phyloP scores from a whole-genome alignment of 2,797 vertebrate species.

The Lutra lutra region DNA sequence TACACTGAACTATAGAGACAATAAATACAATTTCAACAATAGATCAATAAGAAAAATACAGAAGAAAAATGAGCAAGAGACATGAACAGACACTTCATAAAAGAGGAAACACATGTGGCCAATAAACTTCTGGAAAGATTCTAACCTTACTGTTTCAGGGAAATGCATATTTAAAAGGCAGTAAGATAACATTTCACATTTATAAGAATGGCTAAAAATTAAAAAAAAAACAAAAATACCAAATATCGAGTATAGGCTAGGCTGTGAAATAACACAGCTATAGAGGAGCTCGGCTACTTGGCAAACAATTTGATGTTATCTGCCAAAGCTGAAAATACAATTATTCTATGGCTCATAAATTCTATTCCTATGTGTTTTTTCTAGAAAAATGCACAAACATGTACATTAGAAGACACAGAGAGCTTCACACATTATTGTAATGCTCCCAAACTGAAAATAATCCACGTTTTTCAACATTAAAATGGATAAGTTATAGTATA shows the following conservation, averaged over 20 bases:
- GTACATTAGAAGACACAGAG: background rate
- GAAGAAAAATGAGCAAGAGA: background rate
- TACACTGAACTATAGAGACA: background rate
- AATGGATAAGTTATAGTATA: background rate
- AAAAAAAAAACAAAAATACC: background rate
- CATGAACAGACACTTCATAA: background rate
- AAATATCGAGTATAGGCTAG: background rate
- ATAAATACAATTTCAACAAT: background rate
- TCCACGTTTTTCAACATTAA: background rate
- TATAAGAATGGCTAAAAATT: background rate
- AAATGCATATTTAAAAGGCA: slow-evolving; percentile 32
- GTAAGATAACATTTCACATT: background rate
- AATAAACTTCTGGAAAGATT: background rate
- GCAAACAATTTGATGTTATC: slow-evolving; percentile 20
- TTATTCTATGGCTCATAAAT: background rate
- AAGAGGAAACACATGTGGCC: background rate
- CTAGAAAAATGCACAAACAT: background rate
- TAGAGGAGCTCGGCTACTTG: background rate
- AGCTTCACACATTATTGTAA: background rate
- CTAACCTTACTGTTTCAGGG: background rate
- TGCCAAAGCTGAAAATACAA: slow-evolving; percentile 29
- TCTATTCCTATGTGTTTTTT: background rate
- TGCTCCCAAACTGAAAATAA: slow-evolving; percentile 1
- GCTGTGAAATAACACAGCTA: background rate
- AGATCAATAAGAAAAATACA: background rate